Evolutionary conservation across 2,888 invertebrate species (phyloP), one percentile per base, ranked within the genome.

Genomic region (Nomada fucata): DNA sequence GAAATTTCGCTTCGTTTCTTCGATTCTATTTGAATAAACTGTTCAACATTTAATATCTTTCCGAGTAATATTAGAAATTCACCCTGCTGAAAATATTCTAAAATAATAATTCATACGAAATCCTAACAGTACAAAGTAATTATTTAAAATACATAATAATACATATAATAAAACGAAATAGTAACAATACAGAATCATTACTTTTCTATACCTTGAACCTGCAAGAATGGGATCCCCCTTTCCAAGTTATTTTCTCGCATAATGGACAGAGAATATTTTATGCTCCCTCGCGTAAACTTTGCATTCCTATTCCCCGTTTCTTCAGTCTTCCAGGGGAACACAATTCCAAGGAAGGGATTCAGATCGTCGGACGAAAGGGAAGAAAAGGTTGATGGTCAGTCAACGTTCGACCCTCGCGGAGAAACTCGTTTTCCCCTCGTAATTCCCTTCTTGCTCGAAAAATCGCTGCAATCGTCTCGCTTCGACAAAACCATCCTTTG

Each of bases 361-460:
- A 79, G 76, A 79, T 79, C 76, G 36, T 64, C 36, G 18, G 57
- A 20, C 42, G 61, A 50, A 7, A 7, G 26, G 55, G 52, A 63
- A 42, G 5, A 23, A 47, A 53, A 61, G 15, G 52, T 76, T 79
- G 29, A 29, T 64, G 79, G 69, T 64, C 77, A 59, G 36, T 44
- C n/a, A 64, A 69, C 69, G 79, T 69, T 23, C 59, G 29, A 64
- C 44, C 59, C 77, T 20, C 44, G 18, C 13, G 15, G 29, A 57
- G 18, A 9, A 15, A 23, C 36, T 36, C 61, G n/a, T 26, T 44
- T 29, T 42, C 53, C 18, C 42, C 42, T 29, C 23, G 64, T 64
- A 70, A 64, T 79, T 64, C 53, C 70, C 63, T 59, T 18, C 44
- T 70, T 47, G n/a, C 52, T n/a, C n/a, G 76, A 76, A 59, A 79